Percentiles rank a stretch among this genome's conserved stretches.
These are phyloP conservation scores for Acutogordius australiensis DNA, from an alignment of 2,888 invertebrate genomes.

Conservation along the genomic window DNA sequence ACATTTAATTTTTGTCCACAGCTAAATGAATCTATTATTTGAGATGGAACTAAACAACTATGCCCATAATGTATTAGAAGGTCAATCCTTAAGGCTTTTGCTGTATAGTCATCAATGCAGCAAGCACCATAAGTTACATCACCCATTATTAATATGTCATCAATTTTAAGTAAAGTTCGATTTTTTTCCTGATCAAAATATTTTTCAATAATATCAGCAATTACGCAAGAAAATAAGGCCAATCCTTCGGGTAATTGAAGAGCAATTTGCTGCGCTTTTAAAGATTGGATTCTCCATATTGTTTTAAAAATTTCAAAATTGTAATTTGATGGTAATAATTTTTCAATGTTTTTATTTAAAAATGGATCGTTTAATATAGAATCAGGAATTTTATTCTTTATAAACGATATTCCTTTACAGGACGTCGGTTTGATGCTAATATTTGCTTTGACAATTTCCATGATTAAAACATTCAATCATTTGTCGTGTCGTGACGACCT, in stretches of 20 bases:
- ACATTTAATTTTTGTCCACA: background rate
- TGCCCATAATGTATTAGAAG: conserved; percentile 63
- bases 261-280: conserved; percentile 56
- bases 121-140: conserved; percentile 98
- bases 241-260: conserved; percentile 85
- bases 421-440: too few relatives aligned
- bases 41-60: conserved; percentile 39
- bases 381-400: conserved; percentile 1
- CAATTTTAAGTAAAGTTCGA: too few relatives aligned
- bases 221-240: conserved; percentile 59
- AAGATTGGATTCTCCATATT: conserved; percentile 64
- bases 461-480: too few relatives aligned
- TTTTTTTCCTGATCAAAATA: conserved; percentile 18
- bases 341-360: background rate
- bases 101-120: conserved; percentile 84
- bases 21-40: conserved; percentile 14
- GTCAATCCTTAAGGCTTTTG: conserved; percentile 39
- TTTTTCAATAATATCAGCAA: conserved; percentile 59
- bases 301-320: conserved; percentile 94
- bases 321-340: conserved; percentile 51
- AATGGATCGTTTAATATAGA: background rate
- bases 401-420: too few relatives aligned
- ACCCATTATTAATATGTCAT: conserved; percentile 69
- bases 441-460: too few relatives aligned
- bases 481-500: too few relatives aligned